Conservation (phyloP, 2,888 invertebrate species). For the Pristionchus fissidentatus region DNA sequence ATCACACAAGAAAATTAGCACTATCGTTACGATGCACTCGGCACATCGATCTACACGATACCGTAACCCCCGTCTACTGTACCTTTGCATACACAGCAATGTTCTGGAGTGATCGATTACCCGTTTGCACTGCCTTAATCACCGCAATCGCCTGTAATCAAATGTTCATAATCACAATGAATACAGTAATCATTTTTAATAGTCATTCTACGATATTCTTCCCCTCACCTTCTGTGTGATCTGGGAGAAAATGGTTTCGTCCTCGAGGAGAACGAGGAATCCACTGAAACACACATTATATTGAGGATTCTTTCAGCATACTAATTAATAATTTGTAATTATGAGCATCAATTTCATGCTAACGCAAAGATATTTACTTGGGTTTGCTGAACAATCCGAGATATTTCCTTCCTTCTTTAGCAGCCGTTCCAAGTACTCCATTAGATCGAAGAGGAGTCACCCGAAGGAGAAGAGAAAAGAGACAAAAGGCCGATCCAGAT, state of each 20-base stretch:
- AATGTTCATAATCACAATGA: neutral
- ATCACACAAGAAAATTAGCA: too few relatives aligned
- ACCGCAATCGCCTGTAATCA: neutral
- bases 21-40: too few relatives aligned
- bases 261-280: slow-evolving; percentile 38
- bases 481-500: slow-evolving; percentile 35
- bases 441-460: slow-evolving; percentile 56
- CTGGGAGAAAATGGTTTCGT: slow-evolving; percentile 32
- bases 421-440: slow-evolving; percentile 54
- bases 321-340: neutral
- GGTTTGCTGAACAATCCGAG: slow-evolving; percentile 55
- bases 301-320: neutral
- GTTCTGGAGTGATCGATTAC: slow-evolving; percentile 47
- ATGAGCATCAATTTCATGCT: neutral
- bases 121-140: slow-evolving; percentile 38
- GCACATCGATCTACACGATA: too few relatives aligned
- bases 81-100: slow-evolving; percentile 48
- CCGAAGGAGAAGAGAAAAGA: slow-evolving; percentile 47
- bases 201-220: neutral
- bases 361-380: slow-evolving; percentile 48
- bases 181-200: neutral
- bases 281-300: neutral
- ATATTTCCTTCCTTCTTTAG: slow-evolving; percentile 59
- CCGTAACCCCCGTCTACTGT: neutral
- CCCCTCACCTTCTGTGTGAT: slow-evolving; percentile 6